Evolutionary conservation across 1,140 invertebrate genomes (phyloP).

Genomic region (Conopomorpha cramerella): DNA sequence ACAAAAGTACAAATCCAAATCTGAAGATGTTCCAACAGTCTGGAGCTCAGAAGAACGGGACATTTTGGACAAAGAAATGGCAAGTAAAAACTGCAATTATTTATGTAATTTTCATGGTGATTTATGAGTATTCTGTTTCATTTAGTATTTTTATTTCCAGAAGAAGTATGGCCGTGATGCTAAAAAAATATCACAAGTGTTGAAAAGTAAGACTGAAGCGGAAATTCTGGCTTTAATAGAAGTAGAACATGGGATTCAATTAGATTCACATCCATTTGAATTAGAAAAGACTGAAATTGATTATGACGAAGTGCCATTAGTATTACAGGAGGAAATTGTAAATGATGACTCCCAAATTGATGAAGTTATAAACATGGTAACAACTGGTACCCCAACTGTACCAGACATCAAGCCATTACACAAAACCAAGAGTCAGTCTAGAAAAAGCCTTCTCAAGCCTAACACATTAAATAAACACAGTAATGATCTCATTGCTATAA

Average conservation of each 20-base stretch:
- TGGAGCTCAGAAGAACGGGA: too few species aligned
- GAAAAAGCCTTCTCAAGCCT: slow-evolving; percentile 15
- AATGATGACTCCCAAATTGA: slow-evolving; percentile 48
- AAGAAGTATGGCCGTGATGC: slow-evolving; percentile 68
- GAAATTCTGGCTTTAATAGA: slow-evolving; percentile 63
- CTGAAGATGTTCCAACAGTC: too few species aligned
- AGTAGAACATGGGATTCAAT: slow-evolving; percentile 43
- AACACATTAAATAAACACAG: slow-evolving; percentile 7
- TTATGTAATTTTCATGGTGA: slow-evolving; percentile 1
- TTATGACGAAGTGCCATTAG: slow-evolving; percentile 18
- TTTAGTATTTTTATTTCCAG: slow-evolving; percentile 27
- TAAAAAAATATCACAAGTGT: slow-evolving; percentile 64
- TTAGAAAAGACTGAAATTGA: slow-evolving; percentile 19
- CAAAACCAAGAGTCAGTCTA: slow-evolving; percentile 12
- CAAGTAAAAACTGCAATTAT: slow-evolving; percentile 10
- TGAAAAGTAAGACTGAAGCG: slow-evolving; percentile 65
- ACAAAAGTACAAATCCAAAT: too few species aligned
- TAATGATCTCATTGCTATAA: slow-evolving; percentile 10
- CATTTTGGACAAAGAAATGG: slow-evolving; percentile 24
- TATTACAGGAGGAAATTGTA: slow-evolving; percentile 40
- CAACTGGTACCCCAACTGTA: slow-evolving; percentile 57
- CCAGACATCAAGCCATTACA: slow-evolving; percentile 21
- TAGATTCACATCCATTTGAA: slow-evolving; percentile 24
- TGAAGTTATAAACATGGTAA: slow-evolving; percentile 60
- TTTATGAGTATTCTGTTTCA: background rate